Base-by-base conservation (phyloP, 2,113 vertebrate species). In the Condylura cristata region DNA sequence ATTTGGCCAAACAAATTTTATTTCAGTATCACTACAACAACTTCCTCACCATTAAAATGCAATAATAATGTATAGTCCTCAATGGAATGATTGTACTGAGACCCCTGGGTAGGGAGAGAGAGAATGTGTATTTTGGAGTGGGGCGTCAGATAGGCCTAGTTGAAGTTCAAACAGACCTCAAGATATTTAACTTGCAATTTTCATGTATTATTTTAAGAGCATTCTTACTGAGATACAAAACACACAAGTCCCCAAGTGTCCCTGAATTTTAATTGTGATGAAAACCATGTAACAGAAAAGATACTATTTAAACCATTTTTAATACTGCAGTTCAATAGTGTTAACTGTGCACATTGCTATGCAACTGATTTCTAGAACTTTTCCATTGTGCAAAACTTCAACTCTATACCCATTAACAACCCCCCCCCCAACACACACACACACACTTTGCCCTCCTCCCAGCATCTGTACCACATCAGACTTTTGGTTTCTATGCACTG, bases 1-100 rank as follows among this genome's bases (percentile, higher is more conserved):
- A 94, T 83, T 32, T 88, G 91, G 56, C 41, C 82, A 93, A 95
- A 7, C 65, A 78, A n/a, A 86, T 13, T 87, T 89, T 53, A 60
- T 3, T 51, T 82, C 82, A 80, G 75, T 76, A 92, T 81, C 34
- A 63, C 32, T 72, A 6, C 68, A 37, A 91, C 51, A 88, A 72
- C 48, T 48, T 89, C 46, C 61, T 90, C 6, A 2, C 34, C 84
- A 80, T 82, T 70, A 89, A 86, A 93, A 91, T 83, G 30, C 24
- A 91, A 22, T 56, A 22, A 56, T 56, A 22, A 56, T 56, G 20
- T 56, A 22, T 22, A 22, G 53, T 56, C 53, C 20, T 81, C 32
- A 26, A 34, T 92, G 72, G 39, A 63, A 65, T 34, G 81, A 66
- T 53, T 94, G 72, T 89, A 75, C 1, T 86, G 48, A 34, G 32